Evolutionary conservation across 2,888 invertebrate genomes (phyloP).

Genomic region (Agrotis clavis): DNA sequence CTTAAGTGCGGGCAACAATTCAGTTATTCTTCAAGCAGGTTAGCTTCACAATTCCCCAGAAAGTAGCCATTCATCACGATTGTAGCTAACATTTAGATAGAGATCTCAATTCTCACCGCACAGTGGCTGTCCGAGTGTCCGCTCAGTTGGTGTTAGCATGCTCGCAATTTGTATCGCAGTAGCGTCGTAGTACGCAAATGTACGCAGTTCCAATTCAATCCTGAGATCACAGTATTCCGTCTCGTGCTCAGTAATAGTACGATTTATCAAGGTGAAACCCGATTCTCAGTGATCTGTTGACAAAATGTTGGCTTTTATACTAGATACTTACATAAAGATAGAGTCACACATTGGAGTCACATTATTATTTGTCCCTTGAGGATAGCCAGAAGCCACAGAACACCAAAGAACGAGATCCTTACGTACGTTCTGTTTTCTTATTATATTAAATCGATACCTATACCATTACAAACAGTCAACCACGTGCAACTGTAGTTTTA

Average conservation of each 20-base stretch:
- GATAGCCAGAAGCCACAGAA: too few relatives aligned
- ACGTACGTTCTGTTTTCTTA: too few relatives aligned
- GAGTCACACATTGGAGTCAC: too few relatives aligned
- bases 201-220: slow-evolving; percentile 14
- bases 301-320: too few relatives aligned
- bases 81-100: slow-evolving; percentile 15
- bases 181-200: background rate
- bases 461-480: too few relatives aligned
- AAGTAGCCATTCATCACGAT: slow-evolving; percentile 17
- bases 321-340: too few relatives aligned
- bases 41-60: background rate
- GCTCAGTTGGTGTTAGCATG: slow-evolving; percentile 36
- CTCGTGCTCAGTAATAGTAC: background rate
- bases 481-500: background rate
- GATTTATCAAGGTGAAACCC: too few relatives aligned
- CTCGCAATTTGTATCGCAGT: slow-evolving; percentile 31
- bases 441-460: too few relatives aligned
- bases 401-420: too few relatives aligned
- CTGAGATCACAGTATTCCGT: background rate
- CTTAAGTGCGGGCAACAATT: background rate
- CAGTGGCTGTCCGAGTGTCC: slow-evolving; percentile 10
- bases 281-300: too few relatives aligned
- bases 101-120: slow-evolving; percentile 12
- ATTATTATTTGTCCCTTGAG: too few relatives aligned
- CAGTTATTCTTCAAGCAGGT: background rate